A percentile compares a stretch with the other conserved stretches of the same genome.
Conservation (phyloP, 2,888 invertebrate genomes). For the Mimachlamys varia region DNA sequence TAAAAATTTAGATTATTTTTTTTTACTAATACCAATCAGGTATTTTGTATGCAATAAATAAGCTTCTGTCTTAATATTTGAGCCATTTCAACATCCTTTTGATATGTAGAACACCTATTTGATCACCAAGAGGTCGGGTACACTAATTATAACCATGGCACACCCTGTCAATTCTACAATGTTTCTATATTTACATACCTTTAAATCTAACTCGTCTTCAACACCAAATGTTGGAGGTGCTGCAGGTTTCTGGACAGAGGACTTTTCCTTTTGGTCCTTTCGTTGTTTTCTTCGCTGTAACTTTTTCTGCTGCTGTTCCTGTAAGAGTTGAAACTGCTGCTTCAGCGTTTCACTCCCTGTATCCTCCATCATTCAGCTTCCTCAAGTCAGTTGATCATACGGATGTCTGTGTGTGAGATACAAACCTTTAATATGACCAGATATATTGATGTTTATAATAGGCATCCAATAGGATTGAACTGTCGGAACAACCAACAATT, state of each 20-base stretch:
- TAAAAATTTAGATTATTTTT: too few relatives aligned
- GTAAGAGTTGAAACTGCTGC: conserved; percentile 76
- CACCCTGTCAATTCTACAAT: too few relatives aligned
- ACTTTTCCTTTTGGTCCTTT: conserved; percentile 65
- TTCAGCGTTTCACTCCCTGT: conserved; percentile 65
- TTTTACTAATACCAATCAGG: too few relatives aligned
- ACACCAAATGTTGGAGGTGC: conserved; percentile 70
- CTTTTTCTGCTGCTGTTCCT: conserved; percentile 78
- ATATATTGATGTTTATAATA: too few relatives aligned
- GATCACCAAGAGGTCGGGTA: too few relatives aligned
- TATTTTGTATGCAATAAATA: too few relatives aligned
- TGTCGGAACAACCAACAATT: too few relatives aligned
- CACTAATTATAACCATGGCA: too few relatives aligned
- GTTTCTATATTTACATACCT: conserved; percentile 56
- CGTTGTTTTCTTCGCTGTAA: conserved; percentile 68
- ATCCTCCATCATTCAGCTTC: conserved; percentile 51
- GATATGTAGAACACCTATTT: too few relatives aligned
- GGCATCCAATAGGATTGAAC: too few relatives aligned
- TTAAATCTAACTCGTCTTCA: conserved; percentile 73
- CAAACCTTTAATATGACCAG: neutral
- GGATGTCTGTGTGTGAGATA: neutral
- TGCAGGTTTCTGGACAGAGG: conserved; percentile 55
- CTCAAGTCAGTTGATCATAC: neutral
- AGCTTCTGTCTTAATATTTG: too few relatives aligned
- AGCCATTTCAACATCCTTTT: too few relatives aligned